Evolutionary conservation across 1,140 invertebrate genomes (phyloP).

Genomic region (Camponotus floridanus): DNA sequence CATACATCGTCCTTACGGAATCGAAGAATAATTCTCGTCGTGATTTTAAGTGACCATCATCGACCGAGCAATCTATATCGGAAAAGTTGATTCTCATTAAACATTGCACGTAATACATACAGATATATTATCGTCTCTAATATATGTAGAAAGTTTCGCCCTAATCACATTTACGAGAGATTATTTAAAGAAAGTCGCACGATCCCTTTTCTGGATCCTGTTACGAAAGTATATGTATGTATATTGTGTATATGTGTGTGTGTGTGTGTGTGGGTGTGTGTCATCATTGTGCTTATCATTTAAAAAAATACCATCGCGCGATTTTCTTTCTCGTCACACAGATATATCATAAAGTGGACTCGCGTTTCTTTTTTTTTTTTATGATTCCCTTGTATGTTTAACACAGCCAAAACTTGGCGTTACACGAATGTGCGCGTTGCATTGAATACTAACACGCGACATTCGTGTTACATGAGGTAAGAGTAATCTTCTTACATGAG

Average conservation of each 20-base stretch:
- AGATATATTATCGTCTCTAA: conserved; percentile 31
- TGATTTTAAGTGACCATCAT: background rate
- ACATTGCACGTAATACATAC: conserved; percentile 16
- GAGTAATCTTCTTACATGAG: background rate
- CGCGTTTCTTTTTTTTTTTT: background rate
- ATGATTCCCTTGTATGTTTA: background rate
- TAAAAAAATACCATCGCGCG: conserved; percentile 14
- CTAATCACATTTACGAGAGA: conserved; percentile 53
- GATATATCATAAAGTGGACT: conserved; percentile 39
- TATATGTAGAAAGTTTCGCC: conserved; percentile 42
- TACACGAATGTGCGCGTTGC: conserved; percentile 7
- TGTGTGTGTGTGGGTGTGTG: background rate
- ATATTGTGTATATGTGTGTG: background rate
- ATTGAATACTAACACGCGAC: conserved; percentile 14
- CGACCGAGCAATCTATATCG: background rate
- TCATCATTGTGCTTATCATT: background rate
- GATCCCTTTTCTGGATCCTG: conserved; percentile 39
- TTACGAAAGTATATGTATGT: background rate
- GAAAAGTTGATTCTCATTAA: conserved; percentile 33
- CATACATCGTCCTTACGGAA: background rate
- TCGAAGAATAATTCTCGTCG: background rate
- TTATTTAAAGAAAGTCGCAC: conserved; percentile 45
- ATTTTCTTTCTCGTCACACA: background rate
- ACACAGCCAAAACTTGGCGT: conserved; percentile 31
- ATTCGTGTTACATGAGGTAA: background rate